phyloP scores from a whole-genome alignment of 2,888 invertebrate species.

The Callyntrura guangdongensis region DNA sequence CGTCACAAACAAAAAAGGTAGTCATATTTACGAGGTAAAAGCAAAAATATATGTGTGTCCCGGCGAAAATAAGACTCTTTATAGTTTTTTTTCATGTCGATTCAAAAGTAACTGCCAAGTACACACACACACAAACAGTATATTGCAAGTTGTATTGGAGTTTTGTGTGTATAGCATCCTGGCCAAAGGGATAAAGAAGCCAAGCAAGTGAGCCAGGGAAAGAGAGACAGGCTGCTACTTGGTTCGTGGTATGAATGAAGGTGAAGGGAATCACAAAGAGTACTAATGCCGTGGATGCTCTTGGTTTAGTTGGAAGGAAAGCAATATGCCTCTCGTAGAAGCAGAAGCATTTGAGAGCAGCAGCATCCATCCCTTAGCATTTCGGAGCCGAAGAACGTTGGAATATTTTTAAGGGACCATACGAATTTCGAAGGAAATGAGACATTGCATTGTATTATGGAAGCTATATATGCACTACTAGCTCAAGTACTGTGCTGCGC shows the following conservation, averaged over 20 bases:
- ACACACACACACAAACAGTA: neutral
- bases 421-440: neutral
- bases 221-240: neutral
- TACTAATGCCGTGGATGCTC: slow-evolving; percentile 50
- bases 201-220: neutral
- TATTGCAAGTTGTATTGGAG: neutral
- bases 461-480: too few species aligned
- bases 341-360: slow-evolving; percentile 25
- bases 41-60: neutral
- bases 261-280: slow-evolving; percentile 60
- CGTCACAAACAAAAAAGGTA: neutral
- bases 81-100: slow-evolving; percentile 3
- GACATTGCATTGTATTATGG: slow-evolving; percentile 11
- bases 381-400: slow-evolving; percentile 1
- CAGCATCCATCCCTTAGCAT: slow-evolving; percentile 21
- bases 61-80: slow-evolving; percentile 38
- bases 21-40: neutral
- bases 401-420: slow-evolving; percentile 58
- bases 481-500: too few species aligned
- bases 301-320: neutral
- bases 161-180: too few species aligned
- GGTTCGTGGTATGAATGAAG: slow-evolving; percentile 14
- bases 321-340: neutral
- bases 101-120: slow-evolving; percentile 2
- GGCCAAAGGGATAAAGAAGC: neutral